Evolutionary conservation across 1,140 invertebrate species (phyloP).

Genomic region (Drosophila lini): DNA sequence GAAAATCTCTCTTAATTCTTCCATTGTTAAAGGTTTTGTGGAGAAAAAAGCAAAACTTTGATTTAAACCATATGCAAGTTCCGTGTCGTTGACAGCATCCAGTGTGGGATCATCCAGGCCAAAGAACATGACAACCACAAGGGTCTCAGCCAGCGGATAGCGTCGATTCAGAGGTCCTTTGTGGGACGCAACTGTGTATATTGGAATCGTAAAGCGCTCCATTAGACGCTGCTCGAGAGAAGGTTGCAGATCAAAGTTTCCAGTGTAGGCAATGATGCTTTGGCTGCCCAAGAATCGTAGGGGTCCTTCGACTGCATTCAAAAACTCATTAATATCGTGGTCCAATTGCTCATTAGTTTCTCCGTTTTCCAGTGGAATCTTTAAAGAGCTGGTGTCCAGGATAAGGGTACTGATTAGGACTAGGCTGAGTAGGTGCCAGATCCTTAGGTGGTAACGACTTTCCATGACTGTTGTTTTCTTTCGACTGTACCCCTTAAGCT

Average conservation of each 20-base stretch:
- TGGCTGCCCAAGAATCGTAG: accelerated
- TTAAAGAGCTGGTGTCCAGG: slow-evolving; percentile 7
- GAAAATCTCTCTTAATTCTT: neutral
- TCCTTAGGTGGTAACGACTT: neutral
- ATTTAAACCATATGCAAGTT: neutral
- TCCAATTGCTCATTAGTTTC: neutral
- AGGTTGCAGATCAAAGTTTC: neutral
- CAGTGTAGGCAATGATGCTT: slow-evolving; percentile 8
- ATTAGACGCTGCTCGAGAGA: slow-evolving; percentile 13
- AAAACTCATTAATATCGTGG: neutral
- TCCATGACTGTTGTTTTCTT: neutral
- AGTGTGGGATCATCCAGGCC: slow-evolving; percentile 3
- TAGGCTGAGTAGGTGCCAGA: neutral
- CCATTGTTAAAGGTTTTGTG: neutral
- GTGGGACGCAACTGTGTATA: neutral
- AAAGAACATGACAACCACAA: neutral
- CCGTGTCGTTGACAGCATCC: neutral
- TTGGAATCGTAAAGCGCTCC: neutral
- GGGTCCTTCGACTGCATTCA: accelerated
- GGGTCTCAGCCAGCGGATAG: neutral
- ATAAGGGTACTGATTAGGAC: neutral
- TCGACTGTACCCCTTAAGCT: neutral
- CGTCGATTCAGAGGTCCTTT: neutral
- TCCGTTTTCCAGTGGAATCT: neutral
- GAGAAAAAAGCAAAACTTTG: neutral